Evolutionary conservation across 2,797 vertebrate genomes (phyloP), one percentile per base, ranked within the genome.

Genomic region (Rhabdophis nuchalis): DNA sequence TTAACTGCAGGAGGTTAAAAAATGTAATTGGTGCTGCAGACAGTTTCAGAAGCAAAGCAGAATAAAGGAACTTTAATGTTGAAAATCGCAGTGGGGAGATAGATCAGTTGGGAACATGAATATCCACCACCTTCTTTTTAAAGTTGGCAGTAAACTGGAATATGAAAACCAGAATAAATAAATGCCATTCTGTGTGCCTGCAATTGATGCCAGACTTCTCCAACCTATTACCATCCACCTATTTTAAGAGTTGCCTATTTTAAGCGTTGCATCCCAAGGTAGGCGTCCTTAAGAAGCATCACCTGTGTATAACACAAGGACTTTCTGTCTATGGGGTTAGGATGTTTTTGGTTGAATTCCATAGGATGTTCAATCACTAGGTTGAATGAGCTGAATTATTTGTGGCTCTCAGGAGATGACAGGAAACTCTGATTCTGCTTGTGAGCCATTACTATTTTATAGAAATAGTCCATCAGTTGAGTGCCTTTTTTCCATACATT

Each of bases 371-470:
- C 36, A 25, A n/a, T 85, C 72, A 89, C 82, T 88, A 9, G 94
- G 93, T 89, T 93, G 93, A 89, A 20, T 5, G 12, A 91, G 92
- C 89, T 97, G 94, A 96, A 96, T 97, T 93, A 97, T 96, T 96
- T 95, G 96, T 96, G 95, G 93, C 93, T 95, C 72, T 89, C 91
- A 94, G 94, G 95, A 95, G 95, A 89, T 68, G 36, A 57, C 88
- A 95, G 88, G 88, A 94, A 94, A 93, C 94, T 93, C 85, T 93
- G 91, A 92, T 86, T 94, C 92, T 95, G 95, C 93, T 96, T 96
- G 94, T 94, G 94, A 96, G 95, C 93, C 93, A 94, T 89, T 95
- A 89, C 95, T 96, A 95, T 97, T 97, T 96, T 94, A 93, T 90
- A 90, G 1, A 0, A 90, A 94, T 92, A 92, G 95, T 95, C 93